Evolutionary conservation across 1,140 invertebrate species (phyloP).

Genomic region (Meloidogyne exigua): DNA sequence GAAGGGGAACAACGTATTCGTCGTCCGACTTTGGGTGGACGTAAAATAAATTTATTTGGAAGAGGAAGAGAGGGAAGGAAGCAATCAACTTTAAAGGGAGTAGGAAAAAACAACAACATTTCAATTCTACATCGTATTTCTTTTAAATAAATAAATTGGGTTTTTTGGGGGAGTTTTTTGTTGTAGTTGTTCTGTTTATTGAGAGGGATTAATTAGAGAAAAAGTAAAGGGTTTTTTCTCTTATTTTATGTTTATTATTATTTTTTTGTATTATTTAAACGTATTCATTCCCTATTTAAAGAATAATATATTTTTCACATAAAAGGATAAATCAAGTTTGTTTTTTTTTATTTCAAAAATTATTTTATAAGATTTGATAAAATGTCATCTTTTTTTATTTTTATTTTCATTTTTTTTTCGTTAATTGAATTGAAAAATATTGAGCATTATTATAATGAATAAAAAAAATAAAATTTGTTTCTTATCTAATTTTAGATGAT

Average conservation of each 20-base stretch:
- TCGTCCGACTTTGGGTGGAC: conserved; percentile 5
- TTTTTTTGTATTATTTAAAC: no score
- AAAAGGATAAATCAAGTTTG: no score
- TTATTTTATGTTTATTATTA: no score
- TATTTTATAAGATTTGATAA: no score
- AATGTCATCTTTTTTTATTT: no score
- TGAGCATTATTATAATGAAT: no score
- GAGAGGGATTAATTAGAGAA: not conserved
- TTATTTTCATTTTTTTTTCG: no score
- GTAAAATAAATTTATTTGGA: not conserved
- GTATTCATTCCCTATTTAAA: no score
- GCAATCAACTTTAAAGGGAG: not conserved
- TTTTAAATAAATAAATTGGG: not conserved
- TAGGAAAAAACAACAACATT: not conserved
- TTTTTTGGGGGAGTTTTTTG: not conserved
- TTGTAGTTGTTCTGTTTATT: not conserved
- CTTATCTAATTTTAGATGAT: not conserved
- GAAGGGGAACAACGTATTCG: no score
- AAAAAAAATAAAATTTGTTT: not conserved
- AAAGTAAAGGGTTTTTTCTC: not conserved
- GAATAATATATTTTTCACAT: no score
- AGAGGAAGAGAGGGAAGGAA: not conserved
- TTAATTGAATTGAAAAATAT: no score
- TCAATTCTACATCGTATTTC: not conserved
- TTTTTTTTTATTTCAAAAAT: no score